Evolutionary conservation across 2,888 invertebrate genomes (phyloP), one percentile per base, ranked within the genome.

Genomic region (Pycnomerus fuliginosus): DNA sequence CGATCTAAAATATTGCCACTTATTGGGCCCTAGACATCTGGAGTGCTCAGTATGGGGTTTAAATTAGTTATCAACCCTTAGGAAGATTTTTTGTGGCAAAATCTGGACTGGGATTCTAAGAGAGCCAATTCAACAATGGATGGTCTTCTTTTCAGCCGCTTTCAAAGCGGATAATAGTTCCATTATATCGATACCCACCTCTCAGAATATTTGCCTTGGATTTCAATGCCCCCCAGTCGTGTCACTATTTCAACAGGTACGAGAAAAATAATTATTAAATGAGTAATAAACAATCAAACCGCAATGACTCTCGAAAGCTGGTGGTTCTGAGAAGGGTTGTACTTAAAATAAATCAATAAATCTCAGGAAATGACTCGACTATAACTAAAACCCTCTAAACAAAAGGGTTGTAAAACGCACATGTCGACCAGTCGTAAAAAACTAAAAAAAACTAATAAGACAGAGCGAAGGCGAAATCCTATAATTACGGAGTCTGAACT

Each of bases 11-110:
- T 44, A 38, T 44, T 44, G 38, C 42, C 42, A 43, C 42, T 43
- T 34, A 8, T 3, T 33, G 11, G 28, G 23, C 20, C n/a, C 25
- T 17, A 24, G 35, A 41, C 42, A 43, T 43, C 42, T 43, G 42
- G 31, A 23, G 17, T 10, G 24, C 35, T 29, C 44, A 38, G 23
- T 16, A 17, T 41, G 41, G 41, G 41, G 41, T 34, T 27, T 11
- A 47, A 48, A 29, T 45, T 51, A 30, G 31, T 44, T 32, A 47
- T 47, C 49, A 53, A 39, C 48, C 55, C 47, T 50, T 41, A 16
- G 14, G 20, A n/a, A n/a, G n/a, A n/a, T n/a, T n/a, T n/a, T n/a
- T n/a, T n/a, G n/a, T n/a, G n/a, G n/a, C n/a, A n/a, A n/a, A n/a
- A n/a, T n/a, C n/a, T n/a, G n/a, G n/a, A n/a, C n/a, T n/a, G n/a